phyloP scores from a whole-genome alignment of 2,113 vertebrate genomes.

The Anguilla rostrata region DNA sequence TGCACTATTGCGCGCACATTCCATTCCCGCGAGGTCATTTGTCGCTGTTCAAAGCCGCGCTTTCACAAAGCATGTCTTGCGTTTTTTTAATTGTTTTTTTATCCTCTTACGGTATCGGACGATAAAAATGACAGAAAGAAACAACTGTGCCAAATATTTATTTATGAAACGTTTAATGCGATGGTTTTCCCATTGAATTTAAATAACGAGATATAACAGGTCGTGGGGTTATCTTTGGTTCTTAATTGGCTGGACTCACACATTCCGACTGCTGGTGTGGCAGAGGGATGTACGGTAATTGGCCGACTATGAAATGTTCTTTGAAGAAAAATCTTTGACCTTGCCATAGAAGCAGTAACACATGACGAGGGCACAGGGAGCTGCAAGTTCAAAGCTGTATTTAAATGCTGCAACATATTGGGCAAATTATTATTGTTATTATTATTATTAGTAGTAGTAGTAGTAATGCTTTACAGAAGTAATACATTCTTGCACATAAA shows the following conservation, averaged over 20 bases:
- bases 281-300: not conserved
- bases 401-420: not conserved
- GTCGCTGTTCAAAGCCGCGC: slow-evolving; percentile 23
- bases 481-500: too few relatives aligned
- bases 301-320: not conserved
- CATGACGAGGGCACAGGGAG: not conserved
- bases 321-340: not conserved
- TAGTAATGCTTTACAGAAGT: too few relatives aligned
- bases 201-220: not conserved
- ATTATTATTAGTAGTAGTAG: too few relatives aligned
- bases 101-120: slow-evolving; percentile 34
- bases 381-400: not conserved
- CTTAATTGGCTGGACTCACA: not conserved
- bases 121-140: slow-evolving; percentile 35
- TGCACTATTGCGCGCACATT: slow-evolving; percentile 47
- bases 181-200: not conserved
- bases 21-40: slow-evolving; percentile 62
- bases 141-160: not conserved
- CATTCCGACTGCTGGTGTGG: not conserved
- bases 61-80: slow-evolving; percentile 49
- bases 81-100: slow-evolving; percentile 26
- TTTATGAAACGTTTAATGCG: not conserved
- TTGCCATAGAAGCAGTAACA: not conserved
- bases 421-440: not conserved
- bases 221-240: not conserved